Base-by-base conservation (phyloP, 2,797 vertebrate species). In the Enoplosus armatus region DNA sequence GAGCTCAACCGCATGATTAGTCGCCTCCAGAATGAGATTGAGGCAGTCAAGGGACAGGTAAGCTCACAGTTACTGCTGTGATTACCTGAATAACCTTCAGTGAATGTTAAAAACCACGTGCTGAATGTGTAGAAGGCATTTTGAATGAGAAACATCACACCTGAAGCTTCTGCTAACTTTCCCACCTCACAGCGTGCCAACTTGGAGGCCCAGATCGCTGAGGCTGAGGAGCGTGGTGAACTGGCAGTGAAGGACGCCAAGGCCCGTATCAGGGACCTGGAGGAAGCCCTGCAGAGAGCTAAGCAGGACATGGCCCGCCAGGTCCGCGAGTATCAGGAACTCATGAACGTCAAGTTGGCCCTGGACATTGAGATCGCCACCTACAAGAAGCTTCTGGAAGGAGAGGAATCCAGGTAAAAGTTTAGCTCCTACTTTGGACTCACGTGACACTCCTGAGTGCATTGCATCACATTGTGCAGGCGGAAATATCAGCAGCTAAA, bases 31-130 rank as follows among this genome's bases (percentile, higher is more conserved):
- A 97, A 95, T 6, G 97, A 98, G 93, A 97, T 97, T 0, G 96
- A 98, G 69, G 74, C 93, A 0, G 93, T 97, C 84, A 98, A 98
- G 89, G 96, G 90, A 82, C 97, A 98, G 96, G 97, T 98, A 88
- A 18, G 55, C 3, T 35, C n/a, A 63, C 14, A 67, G 33, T 67
- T 58, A 31, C 10, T 58, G 6, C 8, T 10, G 26, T 55, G 3
- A 18, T 45, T n/a, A 31, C 26, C 16, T 61, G 33, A 11, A 39
- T 35, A 7, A 37, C 18, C 22, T 27, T 33, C 10, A 48, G 14
- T 50, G n/a, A n/a, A n/a, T 24, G 27, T 37, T 51, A 0, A 60
- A 51, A 56, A 26, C 8, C 39, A 27, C 22, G 47, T 37, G 10
- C 12, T 35, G 7, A 45, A 16, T 3, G 43, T 45, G 18, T 1